Conservation (phyloP, 1,140 invertebrate species). For the Drosophila pandora region DNA sequence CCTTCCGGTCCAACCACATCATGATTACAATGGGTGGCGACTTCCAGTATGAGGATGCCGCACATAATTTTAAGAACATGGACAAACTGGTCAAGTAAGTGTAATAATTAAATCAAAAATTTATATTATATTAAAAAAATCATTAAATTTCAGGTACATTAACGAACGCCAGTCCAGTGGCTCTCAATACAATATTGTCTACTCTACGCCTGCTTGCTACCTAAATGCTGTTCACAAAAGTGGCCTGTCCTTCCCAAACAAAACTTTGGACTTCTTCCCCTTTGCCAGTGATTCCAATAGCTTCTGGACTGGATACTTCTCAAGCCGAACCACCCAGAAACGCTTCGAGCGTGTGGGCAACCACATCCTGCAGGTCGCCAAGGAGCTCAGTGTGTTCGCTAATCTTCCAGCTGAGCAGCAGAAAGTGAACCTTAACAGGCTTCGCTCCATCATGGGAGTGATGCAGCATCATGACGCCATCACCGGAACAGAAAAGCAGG, state of each 20-base stretch:
- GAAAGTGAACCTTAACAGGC: conserved; percentile 69
- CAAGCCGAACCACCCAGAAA: conserved; percentile 94
- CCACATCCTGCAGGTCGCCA: conserved; percentile 90
- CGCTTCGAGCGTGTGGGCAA: conserved; percentile 91
- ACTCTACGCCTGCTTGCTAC: conserved; percentile 95
- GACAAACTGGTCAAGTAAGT: conserved; percentile 94
- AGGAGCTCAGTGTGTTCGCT: conserved; percentile 85
- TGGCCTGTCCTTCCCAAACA: conserved; percentile 87
- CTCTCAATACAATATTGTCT: conserved; percentile 85
- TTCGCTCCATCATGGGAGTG: conserved; percentile 87
- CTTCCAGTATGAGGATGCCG: conserved; percentile 94
- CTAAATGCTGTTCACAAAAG: conserved; percentile 91
- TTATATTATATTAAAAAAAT: neutral
- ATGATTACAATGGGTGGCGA: conserved; percentile 97
- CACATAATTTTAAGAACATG: conserved; percentile 93
- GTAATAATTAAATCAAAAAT: no score
- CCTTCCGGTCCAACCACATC: conserved; percentile 89
- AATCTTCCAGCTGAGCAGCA: conserved; percentile 28
- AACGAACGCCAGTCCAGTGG: conserved; percentile 86
- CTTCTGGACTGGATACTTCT: conserved; percentile 98
- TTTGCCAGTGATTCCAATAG: conserved; percentile 93
- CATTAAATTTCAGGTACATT: conserved; percentile 30
- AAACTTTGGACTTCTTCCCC: conserved; percentile 95
- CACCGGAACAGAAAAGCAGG: conserved; percentile 95
- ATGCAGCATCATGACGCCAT: conserved; percentile 97